Evolutionary conservation across 2,888 invertebrate species (phyloP).

Genomic region (Dryadula phaetusa): DNA sequence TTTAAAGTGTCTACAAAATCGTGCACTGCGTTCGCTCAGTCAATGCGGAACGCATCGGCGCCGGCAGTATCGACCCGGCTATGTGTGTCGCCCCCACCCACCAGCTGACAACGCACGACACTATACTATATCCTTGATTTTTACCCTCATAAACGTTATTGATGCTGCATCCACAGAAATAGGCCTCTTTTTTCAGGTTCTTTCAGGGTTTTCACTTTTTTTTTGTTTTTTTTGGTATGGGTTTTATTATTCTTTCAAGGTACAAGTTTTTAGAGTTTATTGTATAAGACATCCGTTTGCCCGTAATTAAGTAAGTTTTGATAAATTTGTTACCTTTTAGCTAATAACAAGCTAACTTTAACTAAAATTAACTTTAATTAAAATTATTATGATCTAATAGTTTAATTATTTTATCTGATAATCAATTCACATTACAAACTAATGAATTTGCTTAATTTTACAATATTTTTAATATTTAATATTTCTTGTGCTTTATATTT

Average conservation of each 20-base stretch:
- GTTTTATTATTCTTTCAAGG: no score
- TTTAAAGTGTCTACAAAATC: constrained; percentile 9
- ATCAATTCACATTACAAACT: no score
- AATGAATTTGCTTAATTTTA: neutral
- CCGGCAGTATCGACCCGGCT: constrained; percentile 78
- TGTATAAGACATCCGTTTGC: no score
- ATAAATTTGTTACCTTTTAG: no score
- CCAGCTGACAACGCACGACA: constrained; percentile 48
- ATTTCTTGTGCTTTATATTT: neutral
- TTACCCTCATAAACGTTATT: constrained; percentile 38
- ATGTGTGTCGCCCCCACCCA: constrained; percentile 71
- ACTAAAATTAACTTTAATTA: no score
- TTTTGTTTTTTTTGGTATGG: neutral
- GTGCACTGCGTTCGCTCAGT: constrained; percentile 39
- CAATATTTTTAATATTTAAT: neutral
- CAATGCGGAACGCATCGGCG: constrained; percentile 70
- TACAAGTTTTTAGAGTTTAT: no score
- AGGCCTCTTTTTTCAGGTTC: neutral
- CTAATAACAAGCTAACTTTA: no score
- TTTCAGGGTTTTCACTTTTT: neutral
- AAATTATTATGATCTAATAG: no score
- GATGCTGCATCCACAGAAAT: constrained; percentile 37
- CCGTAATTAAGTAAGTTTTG: no score
- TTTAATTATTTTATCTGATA: no score
- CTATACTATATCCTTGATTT: constrained; percentile 40